phyloP scores from a whole-genome alignment of 2,797 vertebrate genomes.

The Fistularia commersonii region DNA sequence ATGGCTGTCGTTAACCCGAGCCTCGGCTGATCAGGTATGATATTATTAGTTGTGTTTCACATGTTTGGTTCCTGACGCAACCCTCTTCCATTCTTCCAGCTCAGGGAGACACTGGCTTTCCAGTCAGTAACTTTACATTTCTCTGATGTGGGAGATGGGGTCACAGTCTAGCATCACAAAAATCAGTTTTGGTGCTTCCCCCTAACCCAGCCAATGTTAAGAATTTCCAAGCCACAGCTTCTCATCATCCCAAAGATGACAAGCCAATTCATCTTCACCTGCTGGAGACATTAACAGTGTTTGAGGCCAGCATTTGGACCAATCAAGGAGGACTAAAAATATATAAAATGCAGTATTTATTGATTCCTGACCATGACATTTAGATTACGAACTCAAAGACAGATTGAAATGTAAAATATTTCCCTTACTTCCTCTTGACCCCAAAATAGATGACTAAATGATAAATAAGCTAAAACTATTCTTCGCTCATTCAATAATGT shows the following conservation, averaged over 20 bases:
- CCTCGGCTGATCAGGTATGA: too few species aligned
- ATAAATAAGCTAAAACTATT: too few species aligned
- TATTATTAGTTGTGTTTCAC: too few species aligned
- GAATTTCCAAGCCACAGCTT: slow-evolving; percentile 61
- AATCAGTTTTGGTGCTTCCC: slow-evolving; percentile 46
- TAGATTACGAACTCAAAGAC: slow-evolving; percentile 11
- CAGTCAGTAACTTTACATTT: slow-evolving; percentile 21
- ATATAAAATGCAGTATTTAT: slow-evolving; percentile 45
- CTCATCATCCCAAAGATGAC: slow-evolving; percentile 65
- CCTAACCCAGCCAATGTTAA: slow-evolving; percentile 63
- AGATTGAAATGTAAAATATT: slow-evolving; percentile 4
- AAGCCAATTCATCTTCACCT: slow-evolving; percentile 69
- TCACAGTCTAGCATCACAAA: slow-evolving; percentile 40
- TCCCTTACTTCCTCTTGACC: neutral
- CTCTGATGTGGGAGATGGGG: neutral
- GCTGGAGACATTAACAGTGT: slow-evolving; percentile 50
- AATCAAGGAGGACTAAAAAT: slow-evolving; percentile 69
- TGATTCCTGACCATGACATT: slow-evolving; percentile 36
- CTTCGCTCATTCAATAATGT: too few species aligned
- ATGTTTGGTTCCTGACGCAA: too few species aligned
- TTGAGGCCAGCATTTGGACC: slow-evolving; percentile 58
- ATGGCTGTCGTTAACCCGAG: too few species aligned
- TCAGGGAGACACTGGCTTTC: neutral
- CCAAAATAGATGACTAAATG: neutral
- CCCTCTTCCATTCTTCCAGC: too few species aligned